phyloP scores from a whole-genome alignment of 2,888 invertebrate genomes.

The Fragum sueziense region DNA sequence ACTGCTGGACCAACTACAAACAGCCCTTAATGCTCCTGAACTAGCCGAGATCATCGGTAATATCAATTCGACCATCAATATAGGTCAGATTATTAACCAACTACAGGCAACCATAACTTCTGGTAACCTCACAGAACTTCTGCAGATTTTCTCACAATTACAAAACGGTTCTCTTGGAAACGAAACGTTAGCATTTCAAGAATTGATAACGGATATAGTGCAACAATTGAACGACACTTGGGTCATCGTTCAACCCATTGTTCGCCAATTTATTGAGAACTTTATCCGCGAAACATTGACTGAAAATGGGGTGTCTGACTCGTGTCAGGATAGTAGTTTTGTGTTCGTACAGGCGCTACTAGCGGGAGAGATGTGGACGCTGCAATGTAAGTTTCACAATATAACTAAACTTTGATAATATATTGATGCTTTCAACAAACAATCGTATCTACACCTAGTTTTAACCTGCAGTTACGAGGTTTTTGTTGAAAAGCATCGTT shows the following conservation, averaged over 20 bases:
- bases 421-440: too few species aligned
- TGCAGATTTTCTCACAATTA: background rate
- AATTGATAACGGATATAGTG: background rate
- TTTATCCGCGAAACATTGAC: background rate
- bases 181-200: background rate
- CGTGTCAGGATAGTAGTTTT: background rate
- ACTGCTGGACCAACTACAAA: constrained; percentile 7
- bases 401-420: too few species aligned
- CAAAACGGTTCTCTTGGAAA: constrained; percentile 13
- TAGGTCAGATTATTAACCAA: background rate
- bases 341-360: constrained; percentile 6
- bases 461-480: too few species aligned
- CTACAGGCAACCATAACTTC: background rate
- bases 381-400: too few species aligned
- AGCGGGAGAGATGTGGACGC: constrained; percentile 1
- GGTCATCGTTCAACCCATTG: background rate
- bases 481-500: too few species aligned
- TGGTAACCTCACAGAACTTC: background rate
- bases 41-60: background rate
- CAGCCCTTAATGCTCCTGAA: background rate
- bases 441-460: too few species aligned
- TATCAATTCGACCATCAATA: background rate
- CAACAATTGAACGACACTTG: background rate
- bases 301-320: constrained; percentile 2
- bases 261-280: constrained; percentile 9